phyloP scores from a whole-genome alignment of 2,888 invertebrate species.

The Drosophila setosimentum region DNA sequence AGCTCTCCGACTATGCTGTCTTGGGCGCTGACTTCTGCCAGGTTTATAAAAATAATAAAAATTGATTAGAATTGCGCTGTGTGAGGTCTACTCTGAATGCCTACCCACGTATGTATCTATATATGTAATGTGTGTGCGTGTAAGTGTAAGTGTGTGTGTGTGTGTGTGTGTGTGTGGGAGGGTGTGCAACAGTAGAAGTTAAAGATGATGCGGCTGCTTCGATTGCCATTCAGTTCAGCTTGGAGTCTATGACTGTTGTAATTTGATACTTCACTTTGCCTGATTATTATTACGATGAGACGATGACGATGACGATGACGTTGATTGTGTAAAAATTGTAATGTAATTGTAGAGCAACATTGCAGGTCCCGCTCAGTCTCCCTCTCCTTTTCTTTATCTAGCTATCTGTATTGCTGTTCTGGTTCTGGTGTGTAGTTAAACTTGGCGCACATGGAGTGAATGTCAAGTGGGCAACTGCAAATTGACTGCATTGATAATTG shows the following conservation, averaged over 20 bases:
- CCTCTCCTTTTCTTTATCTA: neutral
- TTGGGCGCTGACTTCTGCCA: conserved; percentile 38
- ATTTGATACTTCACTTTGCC: conserved; percentile 81
- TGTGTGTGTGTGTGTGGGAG: neutral
- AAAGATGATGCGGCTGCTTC: conserved; percentile 49
- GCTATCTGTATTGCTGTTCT: neutral
- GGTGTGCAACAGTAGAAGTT: neutral
- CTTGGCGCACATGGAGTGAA: conserved; percentile 54
- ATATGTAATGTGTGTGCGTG: conserved; percentile 35
- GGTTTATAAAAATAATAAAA: conserved; percentile 83
- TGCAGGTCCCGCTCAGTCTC: neutral
- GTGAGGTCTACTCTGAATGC: conserved; percentile 31
- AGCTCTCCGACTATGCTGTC: conserved; percentile 12
- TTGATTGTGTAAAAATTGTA: conserved; percentile 81
- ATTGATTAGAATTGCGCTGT: conserved; percentile 83
- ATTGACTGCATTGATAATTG: conserved; percentile 65
- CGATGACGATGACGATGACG: conserved; percentile 72
- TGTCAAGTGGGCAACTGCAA: conserved; percentile 65
- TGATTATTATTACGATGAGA: conserved; percentile 76
- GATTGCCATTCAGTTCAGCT: conserved; percentile 65
- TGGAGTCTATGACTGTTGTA: conserved; percentile 64
- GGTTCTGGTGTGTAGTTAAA: conserved; percentile 52
- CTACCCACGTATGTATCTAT: conserved; percentile 32
- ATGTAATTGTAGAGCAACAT: conserved; percentile 71
- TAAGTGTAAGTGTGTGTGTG: conserved; percentile 33